These are phyloP conservation scores for Oikopleura dioica DNA, from an alignment of 23 tunicate species.

Conservation along the genomic window DNA sequence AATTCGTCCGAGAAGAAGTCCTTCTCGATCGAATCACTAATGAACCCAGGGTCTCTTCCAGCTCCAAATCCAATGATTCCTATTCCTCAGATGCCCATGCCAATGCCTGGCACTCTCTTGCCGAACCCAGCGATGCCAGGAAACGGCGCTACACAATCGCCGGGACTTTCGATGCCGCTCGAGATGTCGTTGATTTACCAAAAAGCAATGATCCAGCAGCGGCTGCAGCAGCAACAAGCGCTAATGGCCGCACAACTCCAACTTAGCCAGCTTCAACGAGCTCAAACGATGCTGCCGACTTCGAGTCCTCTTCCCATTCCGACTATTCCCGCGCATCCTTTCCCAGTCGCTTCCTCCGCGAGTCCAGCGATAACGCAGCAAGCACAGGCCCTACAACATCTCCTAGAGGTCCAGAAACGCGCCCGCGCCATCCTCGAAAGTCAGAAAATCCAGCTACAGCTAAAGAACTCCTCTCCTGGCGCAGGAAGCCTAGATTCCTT, in stretches of 20 bases:
- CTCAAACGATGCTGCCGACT: background rate
- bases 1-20: background rate
- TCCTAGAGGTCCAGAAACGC: background rate
- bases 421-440: background rate
- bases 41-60: background rate
- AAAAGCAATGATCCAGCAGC: background rate
- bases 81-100: background rate
- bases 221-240: constrained; percentile 9
- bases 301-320: too few relatives aligned
- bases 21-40: constrained; percentile 2
- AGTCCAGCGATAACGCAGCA: background rate
- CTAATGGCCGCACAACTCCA: background rate
- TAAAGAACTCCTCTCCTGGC: constrained; percentile 9
- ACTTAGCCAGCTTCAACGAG: background rate
- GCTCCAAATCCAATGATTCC: too few relatives aligned
- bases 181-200: too few relatives aligned
- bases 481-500: background rate
- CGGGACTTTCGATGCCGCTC: background rate
- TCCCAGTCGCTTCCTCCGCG: background rate
- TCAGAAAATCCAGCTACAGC: too few relatives aligned
- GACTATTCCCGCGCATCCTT: too few relatives aligned
- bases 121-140: background rate
- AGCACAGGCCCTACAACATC: background rate
- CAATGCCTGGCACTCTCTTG: background rate
- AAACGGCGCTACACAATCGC: background rate